Evolutionary conservation across 2,113 vertebrate genomes (phyloP), one percentile per base, ranked within the genome.

Genomic region (Hipposideros armiger): DNA sequence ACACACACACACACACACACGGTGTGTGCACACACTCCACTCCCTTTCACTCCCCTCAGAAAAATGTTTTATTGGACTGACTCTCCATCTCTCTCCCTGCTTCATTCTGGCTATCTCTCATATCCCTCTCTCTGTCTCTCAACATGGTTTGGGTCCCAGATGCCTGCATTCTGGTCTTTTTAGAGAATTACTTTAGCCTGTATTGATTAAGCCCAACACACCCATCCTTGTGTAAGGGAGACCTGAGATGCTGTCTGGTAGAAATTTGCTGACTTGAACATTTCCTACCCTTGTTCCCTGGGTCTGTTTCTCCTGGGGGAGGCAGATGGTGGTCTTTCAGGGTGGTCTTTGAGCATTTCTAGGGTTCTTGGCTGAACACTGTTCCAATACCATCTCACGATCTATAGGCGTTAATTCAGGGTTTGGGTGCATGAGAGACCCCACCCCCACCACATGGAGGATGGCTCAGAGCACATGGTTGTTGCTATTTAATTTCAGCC

Each of bases 401-500:
- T 40, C 62, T 26, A 20, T 2, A 62, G 78, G 80, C 56, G 0
- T 30, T 58, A 17, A 28, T 26, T 60, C n/a, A 42, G 22, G 52
- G 54, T 50, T 5, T 9, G 40, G 30, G 66, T 1, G 10, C 14
- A 4, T 0, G 15, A 30, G 9, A 22, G 6, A 4, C 6, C 7
- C 47, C 47, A 50, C 47, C 47, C 47, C 47, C 11, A 50, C 30
- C 50, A 3, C 9, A 1, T 7, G 14, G 47, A 42, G 30, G 24
- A 15, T 45, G 52, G 73, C 78, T 67, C 50, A 16, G 62, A 30
- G 64, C 84, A 94, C 14, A 7, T 7, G 77, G 72, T 4, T 5
- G 3, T 11, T 70, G 74, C 87, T 70, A 7, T 42, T 78, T 60
- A 16, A 13, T 84, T 60, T 22, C 54, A 83, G 83, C 22, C 90